Percentiles rank a stretch among this genome's conserved stretches.
These are phyloP conservation scores for Gisinianus flammeolus DNA, from an alignment of 2,888 invertebrate genomes.

Conservation along the genomic window DNA sequence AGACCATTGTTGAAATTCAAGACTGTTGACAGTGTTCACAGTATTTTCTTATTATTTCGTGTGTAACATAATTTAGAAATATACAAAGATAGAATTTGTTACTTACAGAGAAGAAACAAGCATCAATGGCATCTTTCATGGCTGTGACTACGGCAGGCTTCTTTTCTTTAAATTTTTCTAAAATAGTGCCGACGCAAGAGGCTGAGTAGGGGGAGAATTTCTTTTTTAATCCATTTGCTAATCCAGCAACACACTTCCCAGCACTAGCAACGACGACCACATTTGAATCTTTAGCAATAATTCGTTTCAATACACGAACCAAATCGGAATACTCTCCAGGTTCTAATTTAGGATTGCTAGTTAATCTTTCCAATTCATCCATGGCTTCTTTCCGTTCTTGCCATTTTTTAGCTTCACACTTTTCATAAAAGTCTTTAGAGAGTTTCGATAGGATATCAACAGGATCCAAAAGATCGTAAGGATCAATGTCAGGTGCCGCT, in stretches of 20 bases:
- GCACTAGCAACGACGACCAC: slow-evolving; percentile 89
- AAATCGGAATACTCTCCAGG: slow-evolving; percentile 91
- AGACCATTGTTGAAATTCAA: too few species aligned
- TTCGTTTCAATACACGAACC: slow-evolving; percentile 82
- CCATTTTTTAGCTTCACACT: slow-evolving; percentile 95
- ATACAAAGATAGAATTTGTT: too few species aligned
- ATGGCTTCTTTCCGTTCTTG: slow-evolving; percentile 92
- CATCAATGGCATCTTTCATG: slow-evolving; percentile 88
- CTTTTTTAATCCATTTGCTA: slow-evolving; percentile 86
- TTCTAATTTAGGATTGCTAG: slow-evolving; percentile 80
- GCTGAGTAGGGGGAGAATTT: slow-evolving; percentile 84
- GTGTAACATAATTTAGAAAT: too few species aligned
- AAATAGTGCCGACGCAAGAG: slow-evolving; percentile 74
- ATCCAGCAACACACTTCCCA: slow-evolving; percentile 78
- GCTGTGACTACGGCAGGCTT: slow-evolving; percentile 87
- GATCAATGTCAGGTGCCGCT: slow-evolving; percentile 75
- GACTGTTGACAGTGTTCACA: too few species aligned
- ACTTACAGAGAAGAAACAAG: slow-evolving; percentile 77
- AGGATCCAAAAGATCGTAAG: slow-evolving; percentile 87
- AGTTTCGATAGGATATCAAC: slow-evolving; percentile 91
- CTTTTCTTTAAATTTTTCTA: slow-evolving; percentile 98
- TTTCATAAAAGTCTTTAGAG: slow-evolving; percentile 94
- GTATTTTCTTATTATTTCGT: too few species aligned
- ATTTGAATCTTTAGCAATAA: slow-evolving; percentile 92
- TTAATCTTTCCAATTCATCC: slow-evolving; percentile 79